These are phyloP conservation scores for Ctenopoma multispine DNA, from an alignment of 2,797 vertebrate species.

Conservation along the genomic window DNA sequence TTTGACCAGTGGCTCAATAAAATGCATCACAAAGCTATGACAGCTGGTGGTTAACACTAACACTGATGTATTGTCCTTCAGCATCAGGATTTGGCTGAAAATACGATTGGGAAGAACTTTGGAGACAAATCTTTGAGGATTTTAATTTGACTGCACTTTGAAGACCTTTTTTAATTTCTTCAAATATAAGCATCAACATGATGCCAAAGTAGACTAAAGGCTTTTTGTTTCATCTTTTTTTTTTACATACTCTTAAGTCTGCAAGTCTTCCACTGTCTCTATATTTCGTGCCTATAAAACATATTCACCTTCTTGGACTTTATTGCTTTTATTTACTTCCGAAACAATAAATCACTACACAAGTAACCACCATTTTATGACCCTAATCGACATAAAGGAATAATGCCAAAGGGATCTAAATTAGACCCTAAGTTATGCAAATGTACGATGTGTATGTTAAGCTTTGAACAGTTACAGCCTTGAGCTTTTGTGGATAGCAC, in stretches of 20 bases:
- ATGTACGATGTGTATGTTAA: not conserved
- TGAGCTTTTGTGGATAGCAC: not conserved
- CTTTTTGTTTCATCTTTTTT: not conserved
- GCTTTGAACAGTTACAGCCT: not conserved
- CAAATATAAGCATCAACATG: not conserved
- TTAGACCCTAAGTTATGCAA: not conserved
- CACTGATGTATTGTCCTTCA: not conserved
- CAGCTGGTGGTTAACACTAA: constrained; percentile 14
- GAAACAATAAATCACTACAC: not conserved
- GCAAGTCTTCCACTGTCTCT: constrained; percentile 1
- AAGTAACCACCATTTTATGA: not conserved
- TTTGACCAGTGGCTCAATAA: constrained; percentile 81
- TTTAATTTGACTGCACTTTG: not conserved
- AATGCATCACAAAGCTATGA: constrained; percentile 64
- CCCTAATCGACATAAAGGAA: not conserved
- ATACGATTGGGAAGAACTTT: not conserved
- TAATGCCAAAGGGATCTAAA: not conserved
- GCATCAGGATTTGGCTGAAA: not conserved
- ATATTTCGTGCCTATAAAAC: constrained; percentile 21
- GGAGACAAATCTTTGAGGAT: not conserved
- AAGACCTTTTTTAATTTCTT: not conserved
- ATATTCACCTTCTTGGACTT: constrained; percentile 1
- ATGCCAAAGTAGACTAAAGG: not conserved
- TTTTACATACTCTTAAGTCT: not conserved
- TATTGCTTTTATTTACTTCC: not conserved